Evolutionary conservation across 2,888 invertebrate genomes (phyloP), one percentile per base, ranked within the genome.

Genomic region (Limnephilus marmoratus): DNA sequence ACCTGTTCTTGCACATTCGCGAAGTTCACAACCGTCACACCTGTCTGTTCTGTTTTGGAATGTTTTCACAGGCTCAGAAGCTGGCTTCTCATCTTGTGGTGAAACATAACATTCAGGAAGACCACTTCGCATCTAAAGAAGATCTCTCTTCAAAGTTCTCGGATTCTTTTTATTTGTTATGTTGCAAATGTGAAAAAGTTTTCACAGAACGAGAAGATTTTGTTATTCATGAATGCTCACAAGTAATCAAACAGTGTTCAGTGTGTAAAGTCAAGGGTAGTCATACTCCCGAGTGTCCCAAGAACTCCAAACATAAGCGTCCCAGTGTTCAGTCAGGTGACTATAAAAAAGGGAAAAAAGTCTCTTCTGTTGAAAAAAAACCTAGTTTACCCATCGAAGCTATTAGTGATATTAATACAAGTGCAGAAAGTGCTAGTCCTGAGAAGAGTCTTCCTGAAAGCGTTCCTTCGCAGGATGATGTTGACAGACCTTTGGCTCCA

Each of bases 1-100:
- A 98, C 95, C 96, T 98, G 93, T 98, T 98, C 95, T 95, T 98
- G 86, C 98, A 98, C 94, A 98, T 98, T 97, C 96, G 98, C 91
- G 98, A 98, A 94, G 97, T 97, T 92, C 98, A 98, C 95, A 97
- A 97, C 94, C 97, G 98, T 91, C 98, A 97, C 94, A 97, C 98
- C 94, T 98, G 98, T 95, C 95, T 98, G 90, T 98, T 98, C 95
- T 98, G 98, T 95, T 96, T 98, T 93, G 98, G 98, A 90, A 97
- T 98, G 97, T 98, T 98, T 95, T 97, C 97, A 68, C 97, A 97
- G 94, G 97, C 98, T 13, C 98, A 98, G 94, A 97, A 98, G 94
- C 95, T 98, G 82, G 97, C 98, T 85, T 96, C 97, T 94, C 98
- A 98, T 95, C 96, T 98, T 93, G 96, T 97, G 93, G 97, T 97